Evolutionary conservation across 2,888 invertebrate species (phyloP), one percentile per base, ranked within the genome.

Genomic region (Caenorhabditis sp.): DNA sequence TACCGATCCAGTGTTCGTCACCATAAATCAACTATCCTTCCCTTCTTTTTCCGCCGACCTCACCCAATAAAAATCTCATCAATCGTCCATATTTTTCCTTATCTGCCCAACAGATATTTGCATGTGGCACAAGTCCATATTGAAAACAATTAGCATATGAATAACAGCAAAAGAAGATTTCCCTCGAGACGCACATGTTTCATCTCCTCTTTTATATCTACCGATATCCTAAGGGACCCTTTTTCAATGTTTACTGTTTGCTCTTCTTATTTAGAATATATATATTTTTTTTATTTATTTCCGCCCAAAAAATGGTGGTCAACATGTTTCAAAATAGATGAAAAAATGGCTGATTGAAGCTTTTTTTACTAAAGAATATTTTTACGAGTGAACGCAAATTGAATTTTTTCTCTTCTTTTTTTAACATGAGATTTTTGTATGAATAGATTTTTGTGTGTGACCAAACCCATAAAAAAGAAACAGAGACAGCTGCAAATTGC

Each of bases 401-500:
- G 43, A 43, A 43, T 43, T 65, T 60, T 51, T 62, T 65, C 58
- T 66, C 69, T 60, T n/a, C n/a, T n/a, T n/a, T 65, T 70, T 58
- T 61, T 62, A 70, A 65, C 69, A 69, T 69, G 64, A 43, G 12
- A 43, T 43, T 43, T 43, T 43, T 43, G 43, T 43, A 43, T 17
- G 14, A 10, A 43, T 43, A 17, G 2, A 43, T 43, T n/a, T n/a
- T 17, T 43, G 43, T 43, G 43, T 17, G 31, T 70, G 69, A 51
- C 53, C 54, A 27, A 31, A 31, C 31, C 31, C 31, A 31, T 31
- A 31, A 31, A 31, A n/a, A 12, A 31, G 37, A 12, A 57, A 17
- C 49, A 50, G 53, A 36, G 37, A 58, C 69, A 70, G 69, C 69
- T 70, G 69, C 65, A 66, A 53, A 51, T 55, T 53, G n/a, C 55